Base-by-base conservation (phyloP, 2,113 vertebrate genomes). In the Pampusana beccarii region DNA sequence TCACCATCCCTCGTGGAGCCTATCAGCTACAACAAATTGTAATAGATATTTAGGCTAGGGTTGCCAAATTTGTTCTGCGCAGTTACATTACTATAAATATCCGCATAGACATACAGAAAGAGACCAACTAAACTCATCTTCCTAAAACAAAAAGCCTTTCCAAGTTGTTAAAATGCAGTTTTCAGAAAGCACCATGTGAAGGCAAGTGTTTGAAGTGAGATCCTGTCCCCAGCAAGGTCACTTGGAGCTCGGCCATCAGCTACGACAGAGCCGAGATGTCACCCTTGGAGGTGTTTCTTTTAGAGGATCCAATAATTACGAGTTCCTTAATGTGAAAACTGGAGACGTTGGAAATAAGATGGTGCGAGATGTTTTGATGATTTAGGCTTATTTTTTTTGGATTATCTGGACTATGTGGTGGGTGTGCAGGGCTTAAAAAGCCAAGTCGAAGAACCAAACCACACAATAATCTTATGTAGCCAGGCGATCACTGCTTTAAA, bases 91-190 rank as follows among this genome's bases (percentile, higher is more conserved):
- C 51, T 70, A 16, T 56, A 79, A 78, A 15, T 20, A 33, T 4
- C 31, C n/a, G 21, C 19, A 4, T 0, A 67, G 25, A 21, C 26
- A 13, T 6, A 23, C 11, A 38, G 64, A n/a, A 7, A 48, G 92
- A 95, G 25, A 72, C 51, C 38, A 91, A 29, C 73, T 86, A 51
- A 97, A 93, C 72, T 91, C 60, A 88, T 93, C 60, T 93, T 95
- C 72, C 72, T 83, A 77, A 44, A 88, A 64, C 36, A 75, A 53
- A 69, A 64, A 31, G 42, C 29, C 40, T 88, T 91, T 86, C 34
- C 34, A 34, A 74, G 29, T 6, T 65, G 38, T 51, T 83, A 31
- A 80, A 67, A 72, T 73, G 58, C 36, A 26, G 6, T 69, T 85
- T 88, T 69, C 62, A 65, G 70, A 56, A 72, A 75, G 66, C 33